Evolutionary conservation across 2,888 invertebrate genomes (phyloP), one percentile per base, ranked within the genome.

Genomic region (Acronicta aceris): DNA sequence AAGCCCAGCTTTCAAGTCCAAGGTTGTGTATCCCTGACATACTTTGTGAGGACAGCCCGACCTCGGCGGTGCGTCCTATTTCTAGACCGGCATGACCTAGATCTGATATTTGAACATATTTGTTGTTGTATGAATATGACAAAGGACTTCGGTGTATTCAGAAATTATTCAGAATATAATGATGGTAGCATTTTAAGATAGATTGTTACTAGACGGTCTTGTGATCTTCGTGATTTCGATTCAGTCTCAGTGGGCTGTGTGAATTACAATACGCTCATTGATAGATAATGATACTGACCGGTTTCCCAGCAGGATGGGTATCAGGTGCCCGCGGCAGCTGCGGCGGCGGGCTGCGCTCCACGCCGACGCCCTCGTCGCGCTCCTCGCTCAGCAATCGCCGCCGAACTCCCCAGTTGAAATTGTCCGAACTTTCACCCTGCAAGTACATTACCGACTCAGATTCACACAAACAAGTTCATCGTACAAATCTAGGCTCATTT

Each of bases 321-420:
- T 83, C 86, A 0, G 80, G 82, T 21, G 73, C 76, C 3, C 85
- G 83, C 12, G 85, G 68, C 51, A 68, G 84, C 49, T 69, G 83
- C 55, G 89, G 89, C 38, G 89, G 90, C 13, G 91, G 88, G 71
- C 88, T 88, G 55, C 90, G 86, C 67, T 89, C 90, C 4, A 76
- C 68, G 2, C 65, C 81, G 0, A 65, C 76, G 41, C 80, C 82
- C 48, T 86, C 89, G 13, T 89, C 90, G 12, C 90, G 87, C 74
- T 93, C 98, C 67, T 98, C 98, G 78, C 97, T 97, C 36, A 98
- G 95, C 65, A 98, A 97, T 60, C 98, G 96, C 16, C 98, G 95
- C 7, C 98, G 96, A 27, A 99, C 98, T 60, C 98, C 98, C 98
- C 98, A 99, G 90, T 98, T 98, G 93, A 99, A 99, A 91, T 98